phyloP scores from a whole-genome alignment of 2,888 invertebrate genomes.

The Hirudinaria manillensis region DNA sequence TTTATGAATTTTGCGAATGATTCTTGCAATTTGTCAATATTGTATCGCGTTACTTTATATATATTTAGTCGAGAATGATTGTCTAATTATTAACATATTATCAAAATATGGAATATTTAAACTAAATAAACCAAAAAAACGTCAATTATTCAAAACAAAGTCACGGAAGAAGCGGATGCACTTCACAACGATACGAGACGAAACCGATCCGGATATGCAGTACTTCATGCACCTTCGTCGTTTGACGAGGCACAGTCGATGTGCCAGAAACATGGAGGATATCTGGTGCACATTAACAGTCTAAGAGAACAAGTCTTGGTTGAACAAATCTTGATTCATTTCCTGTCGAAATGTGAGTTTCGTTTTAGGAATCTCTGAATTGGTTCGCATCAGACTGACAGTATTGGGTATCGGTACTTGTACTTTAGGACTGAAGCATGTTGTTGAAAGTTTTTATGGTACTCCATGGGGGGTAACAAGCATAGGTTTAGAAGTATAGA shows the following conservation, averaged over 20 bases:
- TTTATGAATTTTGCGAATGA: too few relatives aligned
- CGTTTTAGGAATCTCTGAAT: neutral
- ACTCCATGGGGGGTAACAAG: too few relatives aligned
- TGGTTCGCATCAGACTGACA: neutral
- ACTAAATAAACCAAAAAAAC: too few relatives aligned
- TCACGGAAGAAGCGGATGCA: too few relatives aligned
- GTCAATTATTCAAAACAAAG: too few relatives aligned
- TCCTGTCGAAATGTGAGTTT: neutral
- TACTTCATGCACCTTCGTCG: conserved; percentile 22
- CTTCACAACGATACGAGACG: too few relatives aligned
- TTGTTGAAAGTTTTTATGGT: neutral
- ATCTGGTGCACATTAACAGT: conserved; percentile 36
- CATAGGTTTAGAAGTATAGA: too few relatives aligned
- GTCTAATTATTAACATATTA: too few relatives aligned
- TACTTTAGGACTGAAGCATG: neutral
- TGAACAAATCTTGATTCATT: conserved; percentile 29
- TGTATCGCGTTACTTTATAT: too few relatives aligned
- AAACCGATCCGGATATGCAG: conserved; percentile 21
- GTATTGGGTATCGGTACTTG: neutral
- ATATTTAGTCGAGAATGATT: too few relatives aligned
- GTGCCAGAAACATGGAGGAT: conserved; percentile 34
- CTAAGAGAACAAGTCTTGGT: conserved; percentile 37
- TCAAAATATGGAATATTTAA: too few relatives aligned
- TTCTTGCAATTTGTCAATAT: too few relatives aligned
- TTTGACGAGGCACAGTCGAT: conserved; percentile 35